Base-by-base conservation (phyloP, 92 coral and sea anemone species). In the Siderastrea siderea region DNA sequence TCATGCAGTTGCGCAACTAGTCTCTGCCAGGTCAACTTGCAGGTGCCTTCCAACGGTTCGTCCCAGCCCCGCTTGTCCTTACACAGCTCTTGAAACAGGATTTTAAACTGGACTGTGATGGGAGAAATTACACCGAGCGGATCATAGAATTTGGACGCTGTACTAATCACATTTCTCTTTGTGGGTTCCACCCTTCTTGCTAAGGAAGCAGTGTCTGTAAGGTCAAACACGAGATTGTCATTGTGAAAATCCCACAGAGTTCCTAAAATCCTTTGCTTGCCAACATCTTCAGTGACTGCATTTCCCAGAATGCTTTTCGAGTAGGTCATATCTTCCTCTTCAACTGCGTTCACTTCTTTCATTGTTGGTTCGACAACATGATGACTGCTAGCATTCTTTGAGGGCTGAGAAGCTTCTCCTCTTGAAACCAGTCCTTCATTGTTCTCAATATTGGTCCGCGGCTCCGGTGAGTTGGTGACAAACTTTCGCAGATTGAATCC, bases 191-290 rank as follows among this genome's bases (percentile, higher is more conserved):
- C 38, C 38, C 38, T 26, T 26, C 38, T 26, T 26, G 38, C 38
- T 26, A 26, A 26, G 38, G 38, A 26, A 26, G 38, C 38, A 26
- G 38, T 26, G 38, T 26, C 38, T n/a, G 59, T 75, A 14, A 91
- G 52, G 49, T 84, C 75, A 81, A 91, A 91, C 15, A 83, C 75
- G 7, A 91, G 77, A 1, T 59, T 49, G 67, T 91, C 91, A 3
- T 68, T 67, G 16, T 14, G 71, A 66, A 76, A 26, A 26, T 26
- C 38, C 38, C 38, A 26, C 38, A 26, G 38, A 26, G 38, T 26
- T 26, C 38, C 38, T 26, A 26, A 26, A 26, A 26, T 26, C 38
- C 38, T 26, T 26, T 26, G 38, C 38, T 26, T 26, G 38, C 38
- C 38, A 26, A 0, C 38, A 26, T 26, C 38, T 26, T 26, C 38